Evolutionary conservation across 2,113 vertebrate genomes (phyloP).

Genomic region (Rhegmatorhina hoffmannsi): DNA sequence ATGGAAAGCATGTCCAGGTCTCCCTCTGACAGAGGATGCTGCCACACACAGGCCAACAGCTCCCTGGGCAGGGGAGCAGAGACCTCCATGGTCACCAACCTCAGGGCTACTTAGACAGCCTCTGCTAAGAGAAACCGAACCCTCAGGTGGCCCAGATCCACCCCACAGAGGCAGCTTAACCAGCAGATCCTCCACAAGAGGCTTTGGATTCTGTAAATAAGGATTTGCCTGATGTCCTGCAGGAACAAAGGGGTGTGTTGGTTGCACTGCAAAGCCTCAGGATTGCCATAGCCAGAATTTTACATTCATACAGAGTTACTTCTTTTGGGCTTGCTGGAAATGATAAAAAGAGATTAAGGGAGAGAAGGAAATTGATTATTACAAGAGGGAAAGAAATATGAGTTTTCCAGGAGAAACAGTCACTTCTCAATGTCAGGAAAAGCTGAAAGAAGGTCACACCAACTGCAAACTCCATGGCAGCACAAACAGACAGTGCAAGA

Average conservation of each 20-base stretch:
- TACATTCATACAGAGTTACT: background rate
- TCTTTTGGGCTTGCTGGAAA: background rate
- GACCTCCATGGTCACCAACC: background rate
- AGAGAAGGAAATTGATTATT: background rate
- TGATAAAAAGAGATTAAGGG: background rate
- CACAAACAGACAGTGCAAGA: accelerated
- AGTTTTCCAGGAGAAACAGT: background rate
- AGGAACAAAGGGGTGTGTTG: background rate
- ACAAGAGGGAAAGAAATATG: background rate
- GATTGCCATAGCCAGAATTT: background rate
- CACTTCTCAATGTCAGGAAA: background rate
- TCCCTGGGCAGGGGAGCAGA: background rate
- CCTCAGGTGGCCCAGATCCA: background rate
- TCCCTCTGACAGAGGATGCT: background rate
- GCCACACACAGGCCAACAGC: background rate
- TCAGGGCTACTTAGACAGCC: background rate
- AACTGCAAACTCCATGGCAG: background rate
- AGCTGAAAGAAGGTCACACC: background rate
- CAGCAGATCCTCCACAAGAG: background rate
- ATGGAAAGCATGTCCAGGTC: background rate
- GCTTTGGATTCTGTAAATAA: background rate
- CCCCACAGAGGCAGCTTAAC: background rate
- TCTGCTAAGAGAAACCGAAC: background rate
- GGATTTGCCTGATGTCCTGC: background rate
- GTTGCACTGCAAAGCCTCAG: background rate